Percentiles rank a stretch among this genome's conserved stretches.
Conservation (phyloP, 1,140 invertebrate genomes). For the Daktulosphaira vitifoliae region DNA sequence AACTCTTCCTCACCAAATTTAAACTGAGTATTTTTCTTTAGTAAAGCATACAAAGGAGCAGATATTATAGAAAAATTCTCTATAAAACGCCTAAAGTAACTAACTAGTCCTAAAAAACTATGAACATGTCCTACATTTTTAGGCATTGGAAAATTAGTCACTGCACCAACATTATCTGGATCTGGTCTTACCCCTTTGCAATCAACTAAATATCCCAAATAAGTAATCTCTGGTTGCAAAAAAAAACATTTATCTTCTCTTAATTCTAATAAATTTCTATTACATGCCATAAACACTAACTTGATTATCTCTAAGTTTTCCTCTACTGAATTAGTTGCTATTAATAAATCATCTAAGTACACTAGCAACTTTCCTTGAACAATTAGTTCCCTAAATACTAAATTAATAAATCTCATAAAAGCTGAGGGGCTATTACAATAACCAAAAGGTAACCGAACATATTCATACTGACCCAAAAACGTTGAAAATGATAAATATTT, state of each 20-base stretch:
- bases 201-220: background rate
- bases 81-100: background rate
- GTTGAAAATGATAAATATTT: background rate
- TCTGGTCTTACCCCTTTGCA: background rate
- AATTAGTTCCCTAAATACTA: background rate
- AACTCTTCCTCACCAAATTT: background rate
- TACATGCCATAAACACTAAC: background rate
- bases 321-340: background rate
- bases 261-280: background rate
- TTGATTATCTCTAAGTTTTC: too few relatives aligned
- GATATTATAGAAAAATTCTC: background rate
- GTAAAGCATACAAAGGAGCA: background rate
- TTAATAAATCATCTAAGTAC: background rate
- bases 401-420: background rate
- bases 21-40: background rate
- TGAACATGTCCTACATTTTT: background rate
- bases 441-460: background rate
- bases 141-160: background rate
- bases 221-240: background rate
- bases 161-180: background rate
- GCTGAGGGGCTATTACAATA: background rate
- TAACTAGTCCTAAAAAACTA: background rate
- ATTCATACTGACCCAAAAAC: background rate
- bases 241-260: background rate
- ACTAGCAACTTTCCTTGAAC: background rate